A percentile compares a stretch with the other conserved stretches of the same genome.
phyloP scores from a whole-genome alignment of 2,113 vertebrate species.

The Phasianus colchicus region DNA sequence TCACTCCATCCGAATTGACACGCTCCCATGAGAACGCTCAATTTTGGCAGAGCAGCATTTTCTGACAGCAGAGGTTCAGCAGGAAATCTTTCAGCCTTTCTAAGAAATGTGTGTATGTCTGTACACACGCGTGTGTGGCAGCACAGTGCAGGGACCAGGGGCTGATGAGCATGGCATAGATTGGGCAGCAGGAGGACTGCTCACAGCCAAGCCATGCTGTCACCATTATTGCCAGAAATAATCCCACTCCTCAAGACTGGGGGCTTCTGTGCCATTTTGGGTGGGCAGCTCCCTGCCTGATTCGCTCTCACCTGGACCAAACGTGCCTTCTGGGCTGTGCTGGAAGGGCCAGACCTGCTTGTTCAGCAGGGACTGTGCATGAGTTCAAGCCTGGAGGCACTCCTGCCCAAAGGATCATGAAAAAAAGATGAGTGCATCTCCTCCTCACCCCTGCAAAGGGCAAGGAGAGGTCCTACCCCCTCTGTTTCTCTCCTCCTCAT shows the following conservation, averaged over 20 bases:
- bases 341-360: neutral
- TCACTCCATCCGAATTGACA: neutral
- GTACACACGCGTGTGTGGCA: neutral
- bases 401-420: neutral
- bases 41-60: neutral
- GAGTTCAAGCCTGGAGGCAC: neutral
- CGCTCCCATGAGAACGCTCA: neutral
- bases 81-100: neutral
- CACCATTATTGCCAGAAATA: neutral
- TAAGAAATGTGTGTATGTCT: neutral
- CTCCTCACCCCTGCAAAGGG: neutral
- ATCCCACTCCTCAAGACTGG: neutral
- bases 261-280: neutral
- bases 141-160: neutral
- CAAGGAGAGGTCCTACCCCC: neutral
- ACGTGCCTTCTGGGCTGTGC: neutral
- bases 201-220: neutral
- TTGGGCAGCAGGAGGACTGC: neutral
- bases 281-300: neutral
- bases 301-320: neutral
- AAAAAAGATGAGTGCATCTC: neutral
- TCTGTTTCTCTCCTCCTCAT: neutral
- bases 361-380: neutral
- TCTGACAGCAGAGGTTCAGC: slow-evolving; percentile 17
- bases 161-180: fast-evolving